Conservation (phyloP, 2,113 vertebrate species). For the Podilymbus podiceps region DNA sequence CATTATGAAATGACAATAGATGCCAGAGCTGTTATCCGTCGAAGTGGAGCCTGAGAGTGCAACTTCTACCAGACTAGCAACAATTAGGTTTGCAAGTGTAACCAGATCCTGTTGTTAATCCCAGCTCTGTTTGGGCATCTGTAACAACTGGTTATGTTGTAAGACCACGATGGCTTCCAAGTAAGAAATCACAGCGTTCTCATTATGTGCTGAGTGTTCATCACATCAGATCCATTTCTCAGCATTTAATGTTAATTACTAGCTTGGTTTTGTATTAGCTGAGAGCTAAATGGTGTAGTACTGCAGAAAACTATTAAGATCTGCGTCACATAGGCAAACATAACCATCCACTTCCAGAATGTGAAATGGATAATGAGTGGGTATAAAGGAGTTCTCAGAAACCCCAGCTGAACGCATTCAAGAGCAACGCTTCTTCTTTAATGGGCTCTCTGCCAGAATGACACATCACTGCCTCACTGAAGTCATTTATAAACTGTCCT, state of each 20-base stretch:
- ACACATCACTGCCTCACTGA: conserved; percentile 67
- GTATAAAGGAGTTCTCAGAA: conserved; percentile 71
- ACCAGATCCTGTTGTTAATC: conserved; percentile 47
- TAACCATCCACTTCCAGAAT: conserved; percentile 68
- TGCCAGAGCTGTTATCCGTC: not conserved
- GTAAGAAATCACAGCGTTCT: conserved; percentile 50
- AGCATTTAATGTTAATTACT: conserved; percentile 71
- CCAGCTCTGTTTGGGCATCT: conserved; percentile 35
- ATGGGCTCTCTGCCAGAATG: conserved; percentile 67
- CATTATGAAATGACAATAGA: conserved; percentile 35
- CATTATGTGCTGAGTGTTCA: conserved; percentile 59
- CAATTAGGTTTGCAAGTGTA: conserved; percentile 30
- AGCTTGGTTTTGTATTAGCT: conserved; percentile 67
- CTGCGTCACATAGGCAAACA: conserved; percentile 69
- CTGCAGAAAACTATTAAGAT: conserved; percentile 65
- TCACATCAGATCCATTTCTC: conserved; percentile 67
- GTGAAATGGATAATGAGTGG: conserved; percentile 72
- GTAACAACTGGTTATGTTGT: conserved; percentile 40
- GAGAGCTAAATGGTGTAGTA: conserved; percentile 67
- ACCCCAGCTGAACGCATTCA: conserved; percentile 65
- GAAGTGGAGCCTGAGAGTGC: not conserved
- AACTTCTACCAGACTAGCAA: conserved; percentile 33
- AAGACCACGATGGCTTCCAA: conserved; percentile 37
- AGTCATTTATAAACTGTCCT: conserved; percentile 65
- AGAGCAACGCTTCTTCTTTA: conserved; percentile 67